These are phyloP conservation scores for Saimiri boliviensis DNA, from an alignment of 2,113 vertebrate species.

Conservation along the genomic window DNA sequence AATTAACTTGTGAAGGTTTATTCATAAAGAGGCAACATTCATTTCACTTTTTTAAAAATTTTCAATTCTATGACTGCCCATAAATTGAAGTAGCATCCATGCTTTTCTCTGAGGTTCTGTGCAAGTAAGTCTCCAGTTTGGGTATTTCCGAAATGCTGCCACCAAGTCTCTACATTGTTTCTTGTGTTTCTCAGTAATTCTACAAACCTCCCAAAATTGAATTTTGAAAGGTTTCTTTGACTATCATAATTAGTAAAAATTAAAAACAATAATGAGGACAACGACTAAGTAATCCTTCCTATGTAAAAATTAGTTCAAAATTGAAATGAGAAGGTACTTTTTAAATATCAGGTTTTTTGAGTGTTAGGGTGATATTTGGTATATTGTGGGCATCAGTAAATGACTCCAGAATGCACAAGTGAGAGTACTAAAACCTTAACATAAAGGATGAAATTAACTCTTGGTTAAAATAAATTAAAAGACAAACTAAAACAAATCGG, in stretches of 20 bases:
- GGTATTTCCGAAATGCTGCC: not conserved
- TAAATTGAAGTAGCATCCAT: not conserved
- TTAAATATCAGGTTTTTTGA: not conserved
- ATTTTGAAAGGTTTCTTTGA: not conserved
- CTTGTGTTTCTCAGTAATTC: not conserved
- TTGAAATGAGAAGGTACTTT: not conserved
- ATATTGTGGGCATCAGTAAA: not conserved
- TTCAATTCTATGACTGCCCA: not conserved
- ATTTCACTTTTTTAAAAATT: slow-evolving; percentile 20
- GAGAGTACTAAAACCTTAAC: not conserved
- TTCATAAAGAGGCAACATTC: not conserved
- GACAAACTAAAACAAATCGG: not conserved
- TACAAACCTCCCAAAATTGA: not conserved
- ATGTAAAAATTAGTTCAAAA: not conserved
- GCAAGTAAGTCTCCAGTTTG: not conserved
- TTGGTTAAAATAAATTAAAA: not conserved
- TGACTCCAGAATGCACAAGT: not conserved
- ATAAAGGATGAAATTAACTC: not conserved
- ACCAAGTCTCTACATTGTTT: not conserved
- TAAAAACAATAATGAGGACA: not conserved
- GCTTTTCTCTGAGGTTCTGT: not conserved
- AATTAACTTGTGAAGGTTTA: not conserved
- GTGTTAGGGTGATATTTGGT: not conserved
- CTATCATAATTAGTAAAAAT: not conserved
- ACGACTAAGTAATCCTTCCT: not conserved